Evolutionary conservation across 53 echinoderm and acorn worm species (phyloP).

Genomic region (Zoroaster sp.): DNA sequence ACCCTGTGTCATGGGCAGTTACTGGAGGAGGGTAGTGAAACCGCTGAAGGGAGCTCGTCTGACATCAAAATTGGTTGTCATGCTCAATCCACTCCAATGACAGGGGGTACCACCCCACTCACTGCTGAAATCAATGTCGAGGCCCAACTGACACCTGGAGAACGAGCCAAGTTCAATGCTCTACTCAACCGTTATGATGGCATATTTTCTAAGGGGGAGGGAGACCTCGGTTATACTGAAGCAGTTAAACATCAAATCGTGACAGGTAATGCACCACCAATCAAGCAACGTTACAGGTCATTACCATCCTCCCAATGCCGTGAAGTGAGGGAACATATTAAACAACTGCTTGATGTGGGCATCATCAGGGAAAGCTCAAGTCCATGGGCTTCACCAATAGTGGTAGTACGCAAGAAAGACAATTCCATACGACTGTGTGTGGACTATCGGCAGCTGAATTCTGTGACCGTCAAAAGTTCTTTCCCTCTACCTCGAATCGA

Average conservation of each 20-base stretch:
- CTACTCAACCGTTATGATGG: not conserved
- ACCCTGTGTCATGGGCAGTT: not conserved
- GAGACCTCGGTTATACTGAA: slow-evolving; percentile 40
- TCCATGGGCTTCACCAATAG: slow-evolving; percentile 56
- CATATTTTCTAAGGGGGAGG: slow-evolving; percentile 13
- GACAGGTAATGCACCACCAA: slow-evolving; percentile 24
- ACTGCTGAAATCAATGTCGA: not conserved
- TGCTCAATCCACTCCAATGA: not conserved
- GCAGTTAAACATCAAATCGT: slow-evolving; percentile 35
- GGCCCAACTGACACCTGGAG: not conserved
- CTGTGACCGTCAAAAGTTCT: not conserved
- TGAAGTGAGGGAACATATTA: slow-evolving; percentile 11
- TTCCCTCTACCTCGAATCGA: slow-evolving; percentile 6
- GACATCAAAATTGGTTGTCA: no score
- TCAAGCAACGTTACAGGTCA: slow-evolving; percentile 15
- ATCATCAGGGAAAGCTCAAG: slow-evolving; percentile 45
- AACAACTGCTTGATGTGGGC: not conserved
- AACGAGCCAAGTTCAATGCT: not conserved
- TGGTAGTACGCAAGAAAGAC: slow-evolving; percentile 53
- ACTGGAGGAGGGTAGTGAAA: not conserved
- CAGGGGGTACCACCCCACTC: not conserved
- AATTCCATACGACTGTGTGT: not conserved
- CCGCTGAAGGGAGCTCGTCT: not conserved
- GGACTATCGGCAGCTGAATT: not conserved
- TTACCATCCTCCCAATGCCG: slow-evolving; percentile 26